phyloP scores from a whole-genome alignment of 2,888 invertebrate genomes.

The Polyploca ridens region DNA sequence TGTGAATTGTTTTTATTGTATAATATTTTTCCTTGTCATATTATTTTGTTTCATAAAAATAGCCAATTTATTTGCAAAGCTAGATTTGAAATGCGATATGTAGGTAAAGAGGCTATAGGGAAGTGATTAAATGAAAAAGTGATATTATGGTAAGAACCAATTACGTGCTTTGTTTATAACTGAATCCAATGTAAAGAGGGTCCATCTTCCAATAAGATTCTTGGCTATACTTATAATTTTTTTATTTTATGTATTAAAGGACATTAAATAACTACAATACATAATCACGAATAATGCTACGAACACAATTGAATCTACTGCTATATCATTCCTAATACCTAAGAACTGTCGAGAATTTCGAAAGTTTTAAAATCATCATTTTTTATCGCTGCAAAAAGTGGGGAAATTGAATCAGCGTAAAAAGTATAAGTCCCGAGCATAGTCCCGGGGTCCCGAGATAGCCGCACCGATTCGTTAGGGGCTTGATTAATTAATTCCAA shows the following conservation, averaged over 20 bases:
- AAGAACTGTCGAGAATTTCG: background rate
- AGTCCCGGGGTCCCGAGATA: conserved; percentile 10
- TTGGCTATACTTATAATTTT: no score
- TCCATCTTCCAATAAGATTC: no score
- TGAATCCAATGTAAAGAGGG: no score
- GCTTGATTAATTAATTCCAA: conserved; percentile 22
- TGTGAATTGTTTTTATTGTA: background rate
- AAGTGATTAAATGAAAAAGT: no score
- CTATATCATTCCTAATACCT: background rate
- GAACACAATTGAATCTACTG: no score
- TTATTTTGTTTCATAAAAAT: background rate
- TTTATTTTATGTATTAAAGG: no score
- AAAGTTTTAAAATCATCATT: background rate
- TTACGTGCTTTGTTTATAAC: no score
- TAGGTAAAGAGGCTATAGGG: no score
- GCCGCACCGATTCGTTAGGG: conserved; percentile 22
- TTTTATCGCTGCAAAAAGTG: conserved; percentile 13
- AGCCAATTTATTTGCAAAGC: background rate
- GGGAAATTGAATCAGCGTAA: conserved; percentile 22
- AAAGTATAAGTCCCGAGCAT: conserved; percentile 6
- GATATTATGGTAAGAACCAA: no score
- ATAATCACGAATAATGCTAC: background rate
- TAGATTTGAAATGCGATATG: no score
- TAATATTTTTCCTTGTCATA: no score
- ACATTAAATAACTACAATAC: background rate